These are phyloP conservation scores for Pachycephala philippinensis DNA, from an alignment of 2,113 vertebrate species.

Conservation along the genomic window DNA sequence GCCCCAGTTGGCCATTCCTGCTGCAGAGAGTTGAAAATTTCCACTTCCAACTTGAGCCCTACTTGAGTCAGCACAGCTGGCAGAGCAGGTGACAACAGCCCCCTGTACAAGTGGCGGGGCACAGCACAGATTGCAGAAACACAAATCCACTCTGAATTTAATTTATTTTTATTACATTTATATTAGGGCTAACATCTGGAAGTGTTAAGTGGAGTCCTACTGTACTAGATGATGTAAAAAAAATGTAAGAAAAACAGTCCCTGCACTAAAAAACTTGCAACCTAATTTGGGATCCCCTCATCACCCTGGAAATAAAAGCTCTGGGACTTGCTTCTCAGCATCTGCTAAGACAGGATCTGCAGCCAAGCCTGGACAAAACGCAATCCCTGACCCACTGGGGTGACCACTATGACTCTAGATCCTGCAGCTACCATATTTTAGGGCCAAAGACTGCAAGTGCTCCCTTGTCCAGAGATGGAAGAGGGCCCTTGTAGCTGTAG, in stretches of 20 bases:
- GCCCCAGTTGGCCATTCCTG: not conserved
- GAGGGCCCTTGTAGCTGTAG: not conserved
- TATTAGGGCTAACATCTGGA: not conserved
- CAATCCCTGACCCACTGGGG: not conserved
- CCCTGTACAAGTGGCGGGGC: not conserved
- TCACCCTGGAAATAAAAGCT: not conserved
- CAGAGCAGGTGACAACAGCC: accelerated
- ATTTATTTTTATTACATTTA: not conserved
- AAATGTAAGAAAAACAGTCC: not conserved
- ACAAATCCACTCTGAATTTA: not conserved
- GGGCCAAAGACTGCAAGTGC: not conserved
- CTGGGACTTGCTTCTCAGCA: not conserved
- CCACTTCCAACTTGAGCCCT: not conserved
- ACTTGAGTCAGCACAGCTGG: not conserved
- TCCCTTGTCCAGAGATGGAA: not conserved
- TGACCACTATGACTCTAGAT: not conserved
- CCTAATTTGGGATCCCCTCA: not conserved
- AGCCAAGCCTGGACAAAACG: not conserved
- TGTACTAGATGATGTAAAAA: not conserved
- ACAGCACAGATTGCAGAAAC: not conserved
- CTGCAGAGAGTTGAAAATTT: not conserved
- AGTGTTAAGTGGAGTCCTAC: not conserved
- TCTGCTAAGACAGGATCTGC: not conserved
- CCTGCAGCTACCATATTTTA: not conserved
- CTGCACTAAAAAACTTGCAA: not conserved